Evolutionary conservation across 2,888 invertebrate species (phyloP), one percentile per base, ranked within the genome.

Genomic region (Copidosoma aretas): DNA sequence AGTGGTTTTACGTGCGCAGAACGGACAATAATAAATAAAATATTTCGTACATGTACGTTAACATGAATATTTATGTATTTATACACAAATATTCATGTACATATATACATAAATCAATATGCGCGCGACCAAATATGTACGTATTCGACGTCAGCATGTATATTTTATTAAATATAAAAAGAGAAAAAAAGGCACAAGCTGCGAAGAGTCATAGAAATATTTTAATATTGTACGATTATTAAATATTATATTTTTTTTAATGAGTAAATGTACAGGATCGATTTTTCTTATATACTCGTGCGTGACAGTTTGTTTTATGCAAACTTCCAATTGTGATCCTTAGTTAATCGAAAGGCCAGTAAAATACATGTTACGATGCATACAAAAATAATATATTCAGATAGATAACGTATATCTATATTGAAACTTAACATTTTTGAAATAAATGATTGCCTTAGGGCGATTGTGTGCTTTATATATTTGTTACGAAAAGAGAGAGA

Each of bases 201-300:
- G 64, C 64, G 69, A 72, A 72, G 61, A 72, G 71, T 72, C 71
- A 72, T 70, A 72, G 69, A 72, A 56, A 64, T 70, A 70, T 73
- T 65, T 66, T 71, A 68, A 71, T 32, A 32, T 5, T 72, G 74
- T 74, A 73, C 69, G 73, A 77, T 77, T 32, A 76, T 75, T 75
- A 77, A 32, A 77, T 76, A 77, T 63, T 78, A 77, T 75, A 68
- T 71, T 59, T 68, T 69, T 74, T 74, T 74, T 73, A 72, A 71
- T 68, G 62, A 63, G 67, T 71, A 32, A 32, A 72, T 74, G 73
- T 73, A 74, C 71, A 71, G 73, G 73, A 73, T 70, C 69, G 70
- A 56, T 67, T 71, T 71, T 8, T 32, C 64, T 67, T 60, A 68
- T 61, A 70, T 66, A 71, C 54, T 61, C 60, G 64, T 46, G 32